phyloP scores from a whole-genome alignment of 2,113 vertebrate species.

The Sebastes schlegelii region DNA sequence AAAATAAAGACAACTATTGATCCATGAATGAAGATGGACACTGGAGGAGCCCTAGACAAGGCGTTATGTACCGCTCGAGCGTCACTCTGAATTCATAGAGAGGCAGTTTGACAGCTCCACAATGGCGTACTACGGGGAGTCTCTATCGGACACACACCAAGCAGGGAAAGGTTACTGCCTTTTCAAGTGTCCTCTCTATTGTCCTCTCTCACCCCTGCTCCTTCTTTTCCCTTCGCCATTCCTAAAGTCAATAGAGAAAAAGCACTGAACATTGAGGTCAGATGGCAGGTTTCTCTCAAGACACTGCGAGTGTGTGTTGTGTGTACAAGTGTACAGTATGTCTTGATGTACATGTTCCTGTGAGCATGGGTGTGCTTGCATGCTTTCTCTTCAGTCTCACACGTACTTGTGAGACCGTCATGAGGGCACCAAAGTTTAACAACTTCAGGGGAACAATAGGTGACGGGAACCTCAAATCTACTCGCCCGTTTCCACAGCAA shows the following conservation, averaged over 20 bases:
- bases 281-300: slow-evolving; percentile 34
- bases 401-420: slow-evolving; percentile 14
- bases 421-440: slow-evolving; percentile 45
- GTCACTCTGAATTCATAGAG: slow-evolving; percentile 65
- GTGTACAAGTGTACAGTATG: slow-evolving; percentile 9
- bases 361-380: slow-evolving; percentile 16
- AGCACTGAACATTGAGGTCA: slow-evolving; percentile 42
- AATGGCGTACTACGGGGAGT: slow-evolving; percentile 63
- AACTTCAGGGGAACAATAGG: slow-evolving; percentile 52
- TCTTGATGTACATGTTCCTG: slow-evolving; percentile 18
- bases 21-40: slow-evolving; percentile 78
- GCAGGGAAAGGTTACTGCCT: slow-evolving; percentile 70
- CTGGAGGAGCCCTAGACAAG: slow-evolving; percentile 65
- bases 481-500: slow-evolving; percentile 56
- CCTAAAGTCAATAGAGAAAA: slow-evolving; percentile 55
- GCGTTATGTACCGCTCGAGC: slow-evolving; percentile 63
- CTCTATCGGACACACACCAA: slow-evolving; percentile 66
- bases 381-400: slow-evolving; percentile 7
- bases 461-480: slow-evolving; percentile 53
- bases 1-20: slow-evolving; percentile 82
- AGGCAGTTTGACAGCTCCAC: slow-evolving; percentile 72
- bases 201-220: slow-evolving; percentile 44
- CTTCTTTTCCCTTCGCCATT: slow-evolving; percentile 38
- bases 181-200: slow-evolving; percentile 64
- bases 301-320: slow-evolving; percentile 1